These are phyloP conservation scores for Delphinapterus leucas DNA, from an alignment of 2,113 vertebrate genomes.

Conservation along the genomic window DNA sequence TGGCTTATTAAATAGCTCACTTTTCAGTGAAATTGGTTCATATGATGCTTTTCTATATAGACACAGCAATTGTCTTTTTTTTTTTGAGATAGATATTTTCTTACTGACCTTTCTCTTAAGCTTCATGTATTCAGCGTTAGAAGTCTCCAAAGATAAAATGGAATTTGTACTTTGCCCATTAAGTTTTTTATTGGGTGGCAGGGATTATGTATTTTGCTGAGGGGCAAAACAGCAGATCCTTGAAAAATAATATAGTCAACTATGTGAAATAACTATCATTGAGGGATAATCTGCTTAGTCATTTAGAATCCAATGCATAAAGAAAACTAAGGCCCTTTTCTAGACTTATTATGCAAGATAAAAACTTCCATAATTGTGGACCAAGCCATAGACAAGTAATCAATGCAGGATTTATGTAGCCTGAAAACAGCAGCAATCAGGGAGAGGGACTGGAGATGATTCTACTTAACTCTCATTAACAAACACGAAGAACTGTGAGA, in stretches of 20 bases:
- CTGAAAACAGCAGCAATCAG: background rate
- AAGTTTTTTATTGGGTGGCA: slow-evolving; percentile 43
- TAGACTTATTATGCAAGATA: background rate
- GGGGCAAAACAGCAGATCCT: slow-evolving; percentile 44
- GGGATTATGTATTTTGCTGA: slow-evolving; percentile 47
- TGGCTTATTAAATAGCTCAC: background rate
- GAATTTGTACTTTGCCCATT: slow-evolving; percentile 59
- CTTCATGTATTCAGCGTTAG: background rate
- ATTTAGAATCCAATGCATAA: background rate
- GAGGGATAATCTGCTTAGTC: slow-evolving; percentile 51
- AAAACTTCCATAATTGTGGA: background rate
- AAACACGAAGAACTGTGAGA: background rate
- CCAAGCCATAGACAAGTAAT: slow-evolving; percentile 10
- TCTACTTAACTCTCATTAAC: background rate
- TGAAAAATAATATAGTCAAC: slow-evolving; percentile 35
- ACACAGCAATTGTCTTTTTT: background rate
- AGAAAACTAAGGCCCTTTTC: background rate
- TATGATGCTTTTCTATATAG: background rate
- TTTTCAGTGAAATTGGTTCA: background rate
- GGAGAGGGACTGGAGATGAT: background rate
- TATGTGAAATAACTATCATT: slow-evolving; percentile 32
- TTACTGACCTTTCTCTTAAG: slow-evolving; percentile 46
- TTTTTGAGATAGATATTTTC: slow-evolving; percentile 34
- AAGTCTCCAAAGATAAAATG: slow-evolving; percentile 31
- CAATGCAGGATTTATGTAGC: slow-evolving; percentile 16